A percentile compares a stretch with the other conserved stretches of the same genome.
These are phyloP conservation scores for Hydractinia echinata DNA, from an alignment of 30 jellyfish, hydroid and myxozoan species.

Conservation along the genomic window DNA sequence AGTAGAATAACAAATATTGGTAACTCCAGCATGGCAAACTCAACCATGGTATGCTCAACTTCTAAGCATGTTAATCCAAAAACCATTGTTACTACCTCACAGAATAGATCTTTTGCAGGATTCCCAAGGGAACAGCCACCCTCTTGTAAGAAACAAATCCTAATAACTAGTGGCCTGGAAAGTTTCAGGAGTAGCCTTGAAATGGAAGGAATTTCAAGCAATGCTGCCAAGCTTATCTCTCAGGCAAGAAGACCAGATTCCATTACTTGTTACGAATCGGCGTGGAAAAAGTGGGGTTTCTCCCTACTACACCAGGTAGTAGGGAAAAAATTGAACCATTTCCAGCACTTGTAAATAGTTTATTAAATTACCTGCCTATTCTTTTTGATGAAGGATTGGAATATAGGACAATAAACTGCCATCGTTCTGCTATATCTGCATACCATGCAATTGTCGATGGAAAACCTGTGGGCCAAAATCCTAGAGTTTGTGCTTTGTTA, in stretches of 20 bases:
- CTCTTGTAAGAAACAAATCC: no score
- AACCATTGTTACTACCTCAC: constrained; percentile 13
- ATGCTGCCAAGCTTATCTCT: constrained; percentile 34
- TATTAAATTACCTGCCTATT: constrained; percentile 27
- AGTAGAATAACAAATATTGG: neutral
- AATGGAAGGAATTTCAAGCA: constrained; percentile 24
- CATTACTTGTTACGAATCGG: constrained; percentile 34
- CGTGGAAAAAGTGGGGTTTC: constrained; percentile 47
- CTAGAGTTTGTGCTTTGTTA: constrained; percentile 21
- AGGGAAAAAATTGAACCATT: constrained; percentile 35
- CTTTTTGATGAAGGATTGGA: constrained; percentile 18
- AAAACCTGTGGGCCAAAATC: constrained; percentile 37
- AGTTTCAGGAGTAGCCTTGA: constrained; percentile 32
- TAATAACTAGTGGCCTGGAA: constrained; percentile 19
- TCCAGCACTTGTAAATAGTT: constrained; percentile 11
- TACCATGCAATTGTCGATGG: constrained; percentile 27
- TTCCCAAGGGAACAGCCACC: no score
- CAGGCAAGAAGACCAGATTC: constrained; percentile 31
- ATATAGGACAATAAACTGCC: constrained; percentile 26
- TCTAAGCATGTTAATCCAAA: neutral
- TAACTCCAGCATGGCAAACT: constrained; percentile 30
- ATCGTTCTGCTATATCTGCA: constrained; percentile 31
- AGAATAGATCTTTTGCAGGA: constrained; percentile 5
- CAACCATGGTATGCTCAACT: constrained; percentile 29
- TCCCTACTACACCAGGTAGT: no score